Evolutionary conservation across 1,140 invertebrate species (phyloP), one percentile per base, ranked within the genome.

Genomic region (Sarcophaga bullata): DNA sequence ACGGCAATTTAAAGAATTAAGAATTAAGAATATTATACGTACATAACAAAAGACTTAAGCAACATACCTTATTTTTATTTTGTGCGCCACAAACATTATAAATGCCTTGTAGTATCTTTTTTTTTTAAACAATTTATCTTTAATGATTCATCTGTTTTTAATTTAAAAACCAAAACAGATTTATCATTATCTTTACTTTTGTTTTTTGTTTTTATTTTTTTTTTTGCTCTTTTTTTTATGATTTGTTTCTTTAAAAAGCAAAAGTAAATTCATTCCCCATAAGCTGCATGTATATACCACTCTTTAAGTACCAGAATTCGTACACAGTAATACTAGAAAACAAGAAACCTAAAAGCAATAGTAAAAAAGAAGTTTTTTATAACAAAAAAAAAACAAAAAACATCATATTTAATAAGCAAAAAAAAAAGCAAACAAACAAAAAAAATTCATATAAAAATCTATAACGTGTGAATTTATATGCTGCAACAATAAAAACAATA

Each of bases 381-480:
- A 76, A 47, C 37, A 76, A 76, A 50, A 78, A 49, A 78, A 37
- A 37, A n/a, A n/a, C n/a, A n/a, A n/a, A n/a, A 37, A 13, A 72
- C 19, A 72, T 25, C 8, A 72, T 72, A 72, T 25, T 15, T 72
- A 17, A 68, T n/a, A 68, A 72, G 15, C 8, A 11, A 72, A 72
- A 72, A 72, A 72, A 19, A 72, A 72, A 17, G 19, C 15, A 76
- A 76, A 76, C 5, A 76, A 76, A 47, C 37, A 76, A 76, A 50
- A n/a, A n/a, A n/a, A n/a, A 78, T 47, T 50, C 75, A 78, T 37
- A 37, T 37, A 37, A 37, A 37, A 78, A 78, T 52, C 75, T 78
- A 50, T 78, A 78, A 78, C 75, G 75, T 78, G 75, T 78, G 75
- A 78, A 78, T 78, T 19, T 19, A 50, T 17, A 68, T 68, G 62